Conservation (phyloP, 2,113 vertebrate species). For the Trichechus manatus region DNA sequence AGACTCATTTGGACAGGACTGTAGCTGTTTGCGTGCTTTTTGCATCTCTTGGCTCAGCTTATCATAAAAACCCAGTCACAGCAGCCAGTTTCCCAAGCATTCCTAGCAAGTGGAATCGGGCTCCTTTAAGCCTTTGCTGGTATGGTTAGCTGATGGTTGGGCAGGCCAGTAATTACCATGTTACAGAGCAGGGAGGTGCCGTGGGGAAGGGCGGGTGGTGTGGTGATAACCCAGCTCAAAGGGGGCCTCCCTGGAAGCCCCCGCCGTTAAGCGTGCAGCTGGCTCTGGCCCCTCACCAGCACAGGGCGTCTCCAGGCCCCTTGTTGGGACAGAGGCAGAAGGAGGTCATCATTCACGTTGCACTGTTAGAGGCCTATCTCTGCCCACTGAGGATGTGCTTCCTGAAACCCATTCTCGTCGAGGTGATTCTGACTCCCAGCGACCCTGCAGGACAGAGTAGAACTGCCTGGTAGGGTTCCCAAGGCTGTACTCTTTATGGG, state of each 20-base stretch:
- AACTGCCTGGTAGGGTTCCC: no score
- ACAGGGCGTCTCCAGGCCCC: rapidly evolving
- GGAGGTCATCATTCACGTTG: neutral
- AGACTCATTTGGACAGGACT: neutral
- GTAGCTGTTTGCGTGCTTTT: neutral
- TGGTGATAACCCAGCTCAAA: rapidly evolving
- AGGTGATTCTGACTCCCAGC: no score
- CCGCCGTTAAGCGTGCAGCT: rapidly evolving
- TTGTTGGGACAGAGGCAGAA: rapidly evolving
- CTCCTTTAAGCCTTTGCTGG: neutral
- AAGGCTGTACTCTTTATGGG: no score
- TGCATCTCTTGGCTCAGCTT: rapidly evolving
- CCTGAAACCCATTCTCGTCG: no score
- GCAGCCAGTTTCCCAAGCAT: rapidly evolving
- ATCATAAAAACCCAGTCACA: neutral
- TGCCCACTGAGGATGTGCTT: no score
- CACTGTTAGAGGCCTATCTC: neutral
- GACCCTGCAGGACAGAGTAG: no score
- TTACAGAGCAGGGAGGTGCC: neutral
- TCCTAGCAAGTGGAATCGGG: rapidly evolving
- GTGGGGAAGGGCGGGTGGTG: neutral
- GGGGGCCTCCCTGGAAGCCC: neutral
- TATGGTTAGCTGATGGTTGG: neutral
- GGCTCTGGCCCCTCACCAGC: neutral
- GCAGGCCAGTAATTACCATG: neutral